These are phyloP conservation scores for Austrofundulus limnaeus DNA, from an alignment of 2,113 vertebrate species.

Conservation along the genomic window DNA sequence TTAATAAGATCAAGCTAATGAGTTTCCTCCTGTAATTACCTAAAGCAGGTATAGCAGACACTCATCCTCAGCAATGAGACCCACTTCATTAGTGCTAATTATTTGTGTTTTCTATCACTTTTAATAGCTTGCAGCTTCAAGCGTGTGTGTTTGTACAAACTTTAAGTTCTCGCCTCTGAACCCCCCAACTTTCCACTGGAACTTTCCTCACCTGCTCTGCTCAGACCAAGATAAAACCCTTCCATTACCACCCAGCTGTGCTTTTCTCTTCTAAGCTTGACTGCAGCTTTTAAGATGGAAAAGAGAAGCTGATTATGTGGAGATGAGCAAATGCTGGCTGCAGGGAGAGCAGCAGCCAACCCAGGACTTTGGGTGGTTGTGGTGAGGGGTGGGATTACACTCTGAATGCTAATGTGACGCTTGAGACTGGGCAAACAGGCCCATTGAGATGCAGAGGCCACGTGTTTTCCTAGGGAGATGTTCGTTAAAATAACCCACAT, in stretches of 20 bases:
- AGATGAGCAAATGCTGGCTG: slow-evolving; percentile 64
- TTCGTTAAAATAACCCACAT: slow-evolving; percentile 67
- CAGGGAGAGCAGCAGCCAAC: slow-evolving; percentile 59
- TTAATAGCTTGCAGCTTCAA: slow-evolving; percentile 14
- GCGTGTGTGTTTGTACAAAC: too few relatives aligned
- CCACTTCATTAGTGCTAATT: slow-evolving; percentile 63
- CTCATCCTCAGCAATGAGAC: slow-evolving; percentile 32
- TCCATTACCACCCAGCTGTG: slow-evolving; percentile 70
- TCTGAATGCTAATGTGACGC: slow-evolving; percentile 78
- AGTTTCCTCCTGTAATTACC: slow-evolving; percentile 17
- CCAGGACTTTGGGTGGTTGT: slow-evolving; percentile 26
- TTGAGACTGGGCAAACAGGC: slow-evolving; percentile 76
- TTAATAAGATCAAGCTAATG: slow-evolving; percentile 18
- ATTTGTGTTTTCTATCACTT: too few relatives aligned
- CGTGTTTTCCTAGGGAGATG: slow-evolving; percentile 82
- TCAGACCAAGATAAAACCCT: slow-evolving; percentile 57
- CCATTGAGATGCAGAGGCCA: slow-evolving; percentile 80
- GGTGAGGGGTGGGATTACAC: too few relatives aligned
- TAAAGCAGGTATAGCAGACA: slow-evolving; percentile 44
- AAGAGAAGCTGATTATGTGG: slow-evolving; percentile 69
- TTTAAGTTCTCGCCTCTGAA: slow-evolving; percentile 23
- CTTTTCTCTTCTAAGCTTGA: slow-evolving; percentile 60
- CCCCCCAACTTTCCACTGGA: too few relatives aligned
- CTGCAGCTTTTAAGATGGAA: slow-evolving; percentile 70
- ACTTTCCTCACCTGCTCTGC: slow-evolving; percentile 61